Base-by-base conservation (phyloP, 2,888 invertebrate species). In the Cecidostiba fungosa region DNA sequence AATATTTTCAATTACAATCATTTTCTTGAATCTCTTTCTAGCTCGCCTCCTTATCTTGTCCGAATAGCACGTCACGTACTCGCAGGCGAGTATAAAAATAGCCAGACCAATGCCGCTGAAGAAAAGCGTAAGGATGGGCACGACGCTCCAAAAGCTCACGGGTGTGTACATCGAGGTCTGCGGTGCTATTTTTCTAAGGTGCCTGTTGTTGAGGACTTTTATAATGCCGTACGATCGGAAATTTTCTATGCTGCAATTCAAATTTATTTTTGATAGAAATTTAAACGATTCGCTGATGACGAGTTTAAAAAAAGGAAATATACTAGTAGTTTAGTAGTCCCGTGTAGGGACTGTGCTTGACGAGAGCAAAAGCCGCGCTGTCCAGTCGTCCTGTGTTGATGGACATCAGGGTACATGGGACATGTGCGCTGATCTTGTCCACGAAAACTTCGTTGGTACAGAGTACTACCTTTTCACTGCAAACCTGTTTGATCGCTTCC, bases 291-390 rank as follows among this genome's bases (percentile, higher is more conserved):
- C 23, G 4, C 12, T 23, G 6, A 23, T 70, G 5, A 1, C 0
- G n/a, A 36, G n/a, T 36, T 70, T 10, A 19, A 36, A 39, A 36
- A 39, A 70, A n/a, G 3, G 29, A 78, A 76, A 66, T 87, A 85
- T 73, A 88, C 88, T 87, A 73, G 72, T 66, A 85, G 77, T 88
- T 87, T 14, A 88, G 66, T 16, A 88, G 26, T 26, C 66, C 77
- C 6, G 54, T 82, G 62, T 79, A 88, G 1, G 85, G 86, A 82
- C 85, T 88, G 1, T 59, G 32, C 54, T 88, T 88, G 1, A 79
- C 39, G 16, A 88, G 72, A 14, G 76, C 73, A 32, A 86, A 84
- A 2, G 85, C 66, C 12, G 79, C 72, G 62, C 83, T 87, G 19
- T 87, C 82, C 8, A 83, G 73, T 1, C 74, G 84, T 29, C 85